Base-by-base conservation (phyloP, 2,797 vertebrate species). In the Pterois miles region DNA sequence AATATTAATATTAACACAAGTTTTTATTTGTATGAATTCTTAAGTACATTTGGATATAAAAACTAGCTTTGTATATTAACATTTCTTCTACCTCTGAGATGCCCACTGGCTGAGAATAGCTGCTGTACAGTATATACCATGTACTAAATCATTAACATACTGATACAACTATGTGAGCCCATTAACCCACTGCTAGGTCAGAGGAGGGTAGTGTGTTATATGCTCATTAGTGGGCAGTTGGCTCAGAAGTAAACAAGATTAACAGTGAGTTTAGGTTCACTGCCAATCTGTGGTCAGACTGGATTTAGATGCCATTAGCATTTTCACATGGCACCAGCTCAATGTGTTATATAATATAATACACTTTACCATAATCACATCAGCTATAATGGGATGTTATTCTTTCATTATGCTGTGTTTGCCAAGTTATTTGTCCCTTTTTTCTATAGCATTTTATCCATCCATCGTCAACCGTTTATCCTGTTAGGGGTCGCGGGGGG, bases 181-280 rank as follows among this genome's bases (percentile, higher is more conserved):
- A 4, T 60, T 62, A 9, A 40, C 20, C 36, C 43, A 46, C 13
- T 71, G 8, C 5, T 25, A 7, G 22, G 53, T 63, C 70, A 77
- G 14, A 72, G 25, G 12, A 65, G 64, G 74, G 2, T 16, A 58
- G 53, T 71, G 69, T 75, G 50, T 74, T 78, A 48, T 6, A 43
- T 65, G 22, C 50, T 38, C 2, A 40, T 77, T 11, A 27, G 27
- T 74, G 64, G 53, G 31, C 2, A 7, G 56, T 36, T 8, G 13
- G 63, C 63, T 84, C 66, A 56, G 62, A 71, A 53, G 22, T 72
- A 65, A 74, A 85, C 43, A 53, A 67, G 74, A 76, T 88, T 76
- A 77, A 29, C 8, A 0, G 11, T 66, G 68, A 46, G 22, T 64
- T n/a, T 57, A 23, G 33, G 59, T 52, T 76, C 20, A 50, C 43